Evolutionary conservation across 2,113 vertebrate species (phyloP), one percentile per base, ranked within the genome.

Genomic region (Panurus biarmicus): DNA sequence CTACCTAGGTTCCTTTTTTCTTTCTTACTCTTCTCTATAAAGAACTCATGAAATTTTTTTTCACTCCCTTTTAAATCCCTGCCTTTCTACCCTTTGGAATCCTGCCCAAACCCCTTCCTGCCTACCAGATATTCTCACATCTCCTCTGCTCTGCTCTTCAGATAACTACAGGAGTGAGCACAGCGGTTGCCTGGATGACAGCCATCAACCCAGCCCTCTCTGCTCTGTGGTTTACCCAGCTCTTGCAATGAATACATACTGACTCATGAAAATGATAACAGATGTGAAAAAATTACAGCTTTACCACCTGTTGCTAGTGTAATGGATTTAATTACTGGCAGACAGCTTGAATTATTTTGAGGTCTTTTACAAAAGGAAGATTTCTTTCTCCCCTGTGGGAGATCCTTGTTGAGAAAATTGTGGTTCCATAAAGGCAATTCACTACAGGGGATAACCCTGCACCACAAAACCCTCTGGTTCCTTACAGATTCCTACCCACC

Each of bases 241-340:
- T 81, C 83, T 77, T 73, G 57, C 75, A 72, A 44, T 51, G 73
- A 81, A 76, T 61, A 35, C 85, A 48, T 24, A 85, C 60, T 71
- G 60, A 91, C 82, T 93, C 70, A 75, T 21, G 44, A 90, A 95
- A 93, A 90, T 64, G 38, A 80, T 77, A 87, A 91, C 87, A 95
- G 89, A 95, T 88, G 90, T 93, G 75, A 89, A 72, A 94, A 93
- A 95, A 89, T 57, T 80, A 89, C 71, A 90, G 69, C 85, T 86
- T 88, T 57, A 86, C 84, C 93, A 91, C 90, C 90, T 92, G 88
- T 85, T 95, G 78, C 65, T 94, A 90, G 51, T 66, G 57, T 86
- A 94, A 93, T 95, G 75, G 66, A 84, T 88, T 95, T 95, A 96
- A 96, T 95, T 91, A 94, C 64, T 69, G 69, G n/a, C 87, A 91